These are phyloP conservation scores for Axinella damicornis DNA, from an alignment of 37 sponge, comb jelly and placozoan species.

Conservation along the genomic window DNA sequence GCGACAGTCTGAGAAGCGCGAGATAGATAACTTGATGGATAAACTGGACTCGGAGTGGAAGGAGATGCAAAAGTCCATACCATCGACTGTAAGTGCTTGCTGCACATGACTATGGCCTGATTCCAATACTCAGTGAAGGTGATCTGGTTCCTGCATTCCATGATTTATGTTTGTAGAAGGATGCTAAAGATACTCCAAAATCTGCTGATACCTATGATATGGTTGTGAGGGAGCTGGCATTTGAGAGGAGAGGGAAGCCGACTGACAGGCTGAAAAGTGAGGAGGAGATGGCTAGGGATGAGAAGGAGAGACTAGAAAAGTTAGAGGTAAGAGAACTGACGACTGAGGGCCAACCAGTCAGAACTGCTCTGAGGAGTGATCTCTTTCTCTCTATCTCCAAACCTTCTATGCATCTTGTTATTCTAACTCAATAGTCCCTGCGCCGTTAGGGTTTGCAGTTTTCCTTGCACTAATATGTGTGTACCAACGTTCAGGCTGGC, in stretches of 20 bases:
- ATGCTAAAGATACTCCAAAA: background rate
- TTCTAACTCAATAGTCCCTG: too few relatives aligned
- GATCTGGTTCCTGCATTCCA: too few relatives aligned
- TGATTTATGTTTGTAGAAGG: too few relatives aligned
- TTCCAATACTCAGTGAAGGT: background rate
- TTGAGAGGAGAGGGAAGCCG: conserved; percentile 76
- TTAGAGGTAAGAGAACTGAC: conserved; percentile 57
- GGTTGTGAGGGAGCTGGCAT: conserved; percentile 73
- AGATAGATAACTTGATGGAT: conserved; percentile 63
- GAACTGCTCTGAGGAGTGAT: too few relatives aligned
- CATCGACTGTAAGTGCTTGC: conserved; percentile 16
- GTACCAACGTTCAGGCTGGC: conserved; percentile 19
- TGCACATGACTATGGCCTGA: background rate
- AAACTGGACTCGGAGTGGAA: conserved; percentile 72
- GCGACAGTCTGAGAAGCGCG: conserved; percentile 53
- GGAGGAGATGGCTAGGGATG: conserved; percentile 76
- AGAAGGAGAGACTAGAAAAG: conserved; percentile 65
- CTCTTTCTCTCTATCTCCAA: too few relatives aligned
- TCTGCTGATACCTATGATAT: conserved; percentile 73
- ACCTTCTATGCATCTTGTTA: too few relatives aligned
- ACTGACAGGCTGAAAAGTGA: conserved; percentile 81
- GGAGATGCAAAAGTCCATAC: conserved; percentile 34
- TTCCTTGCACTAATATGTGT: too few relatives aligned
- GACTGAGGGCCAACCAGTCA: too few relatives aligned
- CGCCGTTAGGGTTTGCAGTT: too few relatives aligned